A percentile compares a stretch with the other conserved stretches of the same genome.
These are phyloP conservation scores for Pogonocichla stellata DNA, from an alignment of 2,113 vertebrate species.

Conservation along the genomic window DNA sequence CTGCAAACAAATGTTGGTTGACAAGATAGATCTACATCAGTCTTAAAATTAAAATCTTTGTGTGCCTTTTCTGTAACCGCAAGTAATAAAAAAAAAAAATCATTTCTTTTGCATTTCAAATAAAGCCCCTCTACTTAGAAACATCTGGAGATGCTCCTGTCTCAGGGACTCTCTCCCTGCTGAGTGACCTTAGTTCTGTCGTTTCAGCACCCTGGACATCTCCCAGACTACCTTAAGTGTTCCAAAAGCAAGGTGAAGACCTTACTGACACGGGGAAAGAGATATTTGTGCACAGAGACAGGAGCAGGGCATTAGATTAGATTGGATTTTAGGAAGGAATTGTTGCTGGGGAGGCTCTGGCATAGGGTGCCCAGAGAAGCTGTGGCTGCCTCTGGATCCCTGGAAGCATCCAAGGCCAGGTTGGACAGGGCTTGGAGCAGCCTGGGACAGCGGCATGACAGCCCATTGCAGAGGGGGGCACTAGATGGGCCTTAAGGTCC, in stretches of 20 bases:
- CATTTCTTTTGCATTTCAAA: background rate
- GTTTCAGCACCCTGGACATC: background rate
- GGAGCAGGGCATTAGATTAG: background rate
- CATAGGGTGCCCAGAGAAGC: background rate
- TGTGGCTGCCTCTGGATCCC: background rate
- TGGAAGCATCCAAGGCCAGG: background rate
- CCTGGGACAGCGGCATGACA: background rate
- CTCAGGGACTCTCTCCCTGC: background rate
- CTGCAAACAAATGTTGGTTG: background rate
- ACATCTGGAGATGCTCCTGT: rapidly evolving
- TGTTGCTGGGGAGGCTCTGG: background rate
- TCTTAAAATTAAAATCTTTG: background rate
- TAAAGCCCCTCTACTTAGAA: background rate
- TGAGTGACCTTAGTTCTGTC: rapidly evolving
- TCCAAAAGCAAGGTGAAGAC: rapidly evolving
- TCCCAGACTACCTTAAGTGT: background rate
- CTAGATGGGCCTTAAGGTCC: rapidly evolving
- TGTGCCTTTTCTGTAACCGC: background rate
- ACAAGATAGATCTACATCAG: background rate
- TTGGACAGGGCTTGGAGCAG: background rate
- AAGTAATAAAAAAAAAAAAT: background rate
- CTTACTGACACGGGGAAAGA: rapidly evolving
- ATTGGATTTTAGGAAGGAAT: background rate
- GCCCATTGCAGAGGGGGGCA: background rate
- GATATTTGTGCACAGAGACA: rapidly evolving